A percentile compares a stretch with the other conserved stretches of the same genome.
Evolutionary conservation across 2,797 vertebrate genomes (phyloP).

Genomic region (Tarsius wallacei): DNA sequence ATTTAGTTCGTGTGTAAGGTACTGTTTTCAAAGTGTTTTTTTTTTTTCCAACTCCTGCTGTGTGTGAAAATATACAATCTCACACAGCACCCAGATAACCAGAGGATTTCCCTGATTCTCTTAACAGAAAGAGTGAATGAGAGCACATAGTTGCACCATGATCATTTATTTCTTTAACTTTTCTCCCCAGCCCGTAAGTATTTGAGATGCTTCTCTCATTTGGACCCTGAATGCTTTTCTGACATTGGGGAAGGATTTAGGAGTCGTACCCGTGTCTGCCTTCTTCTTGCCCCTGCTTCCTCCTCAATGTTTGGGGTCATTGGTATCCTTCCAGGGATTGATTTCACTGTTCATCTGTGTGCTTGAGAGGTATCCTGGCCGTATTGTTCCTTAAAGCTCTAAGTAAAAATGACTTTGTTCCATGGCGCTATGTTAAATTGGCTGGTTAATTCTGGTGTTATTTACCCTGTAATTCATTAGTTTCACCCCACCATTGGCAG

Average conservation of each 20-base stretch:
- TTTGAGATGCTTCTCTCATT: neutral
- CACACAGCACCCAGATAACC: neutral
- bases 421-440: conserved; percentile 95
- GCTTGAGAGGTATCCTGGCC: conserved; percentile 67
- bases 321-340: neutral
- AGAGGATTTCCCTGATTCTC: neutral
- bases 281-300: rapidly evolving
- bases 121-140: rapidly evolving
- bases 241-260: rapidly evolving
- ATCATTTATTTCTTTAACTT: neutral
- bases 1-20: rapidly evolving
- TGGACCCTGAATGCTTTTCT: neutral
- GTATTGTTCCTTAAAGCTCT: conserved; percentile 81
- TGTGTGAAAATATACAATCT: rapidly evolving
- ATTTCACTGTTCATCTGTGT: conserved; percentile 48
- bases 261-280: rapidly evolving
- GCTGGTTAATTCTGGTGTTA: conserved; percentile 98
- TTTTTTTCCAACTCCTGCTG: rapidly evolving
- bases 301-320: neutral
- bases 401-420: conserved; percentile 93
- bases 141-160: rapidly evolving
- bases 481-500: conserved; percentile 96
- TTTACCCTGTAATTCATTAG: conserved; percentile 99
- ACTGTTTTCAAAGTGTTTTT: rapidly evolving
- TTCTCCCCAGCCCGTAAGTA: too few relatives aligned